Base-by-base conservation (phyloP, 2,888 invertebrate genomes). In the Xanthorhoe spadicearia region DNA sequence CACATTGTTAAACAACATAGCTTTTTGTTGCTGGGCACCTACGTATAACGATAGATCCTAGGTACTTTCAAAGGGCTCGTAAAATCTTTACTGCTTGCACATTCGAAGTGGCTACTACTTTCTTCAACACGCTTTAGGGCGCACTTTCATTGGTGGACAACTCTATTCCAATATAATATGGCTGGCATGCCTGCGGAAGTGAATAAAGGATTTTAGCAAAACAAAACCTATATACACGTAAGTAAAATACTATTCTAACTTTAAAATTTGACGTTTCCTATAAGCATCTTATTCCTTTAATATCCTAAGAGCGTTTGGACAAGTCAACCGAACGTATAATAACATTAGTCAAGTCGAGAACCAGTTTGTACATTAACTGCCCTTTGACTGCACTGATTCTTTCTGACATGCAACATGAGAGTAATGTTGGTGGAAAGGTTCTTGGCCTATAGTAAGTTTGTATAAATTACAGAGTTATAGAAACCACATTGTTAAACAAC, bases 361-460 rank as follows among this genome's bases (percentile, higher is more conserved):
- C 87, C 85, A 77, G 87, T 86, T 85, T 80, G 77, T 78, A 75
- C 79, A 78, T 80, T 79, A 77, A 76, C 76, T 81, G 84, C 85
- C 83, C 85, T 85, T 84, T 83, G 83, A 83, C 85, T 86, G 83
- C 81, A 82, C 83, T 84, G 85, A 85, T 87, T 83, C 79, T 75
- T 76, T 77, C 72, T 80, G 85, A 83, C 83, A 78, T 77, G 77
- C 71, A 77, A 79, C 81, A 77, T 78, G 78, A 78, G 78, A 80
- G 57, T 46, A 57, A 53, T 54, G 58, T 52, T 43, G 23, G 51
- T 59, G 46, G 18, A 32, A 46, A 54, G 61, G 54, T 54, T 18
- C 50, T 61, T 61, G 46, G 28, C 18, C 19, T 8, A 35, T 46
- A 28, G 15, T 53, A 28, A 28, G 28, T 28, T 28, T 2, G 28